A percentile compares a stretch with the other conserved stretches of the same genome.
Evolutionary conservation across 2,113 vertebrate genomes (phyloP).

Genomic region (Pluvialis apricaria): DNA sequence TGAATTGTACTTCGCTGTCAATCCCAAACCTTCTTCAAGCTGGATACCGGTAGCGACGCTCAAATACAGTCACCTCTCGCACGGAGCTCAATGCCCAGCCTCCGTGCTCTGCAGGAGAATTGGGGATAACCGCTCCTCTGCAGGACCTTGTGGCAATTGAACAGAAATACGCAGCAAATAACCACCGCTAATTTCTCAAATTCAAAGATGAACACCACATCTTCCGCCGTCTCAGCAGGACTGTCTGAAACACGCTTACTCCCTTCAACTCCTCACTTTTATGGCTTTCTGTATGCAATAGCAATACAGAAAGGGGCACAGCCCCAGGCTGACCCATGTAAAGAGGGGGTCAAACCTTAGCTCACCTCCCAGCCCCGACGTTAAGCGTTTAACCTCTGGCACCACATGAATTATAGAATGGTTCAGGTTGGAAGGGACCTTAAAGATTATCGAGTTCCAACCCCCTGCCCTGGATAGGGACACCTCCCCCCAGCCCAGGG

Average conservation of each 20-base stretch:
- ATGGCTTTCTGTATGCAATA: background rate
- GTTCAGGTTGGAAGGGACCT: too few species aligned
- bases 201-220: background rate
- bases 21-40: background rate
- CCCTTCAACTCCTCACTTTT: background rate
- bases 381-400: background rate
- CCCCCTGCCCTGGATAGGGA: too few species aligned
- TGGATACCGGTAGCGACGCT: background rate
- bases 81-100: background rate
- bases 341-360: background rate
- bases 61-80: background rate
- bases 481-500: too few species aligned
- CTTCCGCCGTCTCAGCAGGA: background rate
- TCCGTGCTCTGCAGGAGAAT: accelerated
- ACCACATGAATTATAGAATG: background rate
- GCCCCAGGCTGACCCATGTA: background rate
- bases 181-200: background rate
- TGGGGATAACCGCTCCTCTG: background rate
- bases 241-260: background rate
- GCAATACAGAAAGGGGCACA: background rate
- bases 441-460: too few species aligned
- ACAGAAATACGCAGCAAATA: background rate
- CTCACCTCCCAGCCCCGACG: background rate
- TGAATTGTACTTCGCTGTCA: background rate
- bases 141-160: too few species aligned